A percentile compares a stretch with the other conserved stretches of the same genome.
Evolutionary conservation across 2,113 vertebrate genomes (phyloP).

Genomic region (Alethe castanea): DNA sequence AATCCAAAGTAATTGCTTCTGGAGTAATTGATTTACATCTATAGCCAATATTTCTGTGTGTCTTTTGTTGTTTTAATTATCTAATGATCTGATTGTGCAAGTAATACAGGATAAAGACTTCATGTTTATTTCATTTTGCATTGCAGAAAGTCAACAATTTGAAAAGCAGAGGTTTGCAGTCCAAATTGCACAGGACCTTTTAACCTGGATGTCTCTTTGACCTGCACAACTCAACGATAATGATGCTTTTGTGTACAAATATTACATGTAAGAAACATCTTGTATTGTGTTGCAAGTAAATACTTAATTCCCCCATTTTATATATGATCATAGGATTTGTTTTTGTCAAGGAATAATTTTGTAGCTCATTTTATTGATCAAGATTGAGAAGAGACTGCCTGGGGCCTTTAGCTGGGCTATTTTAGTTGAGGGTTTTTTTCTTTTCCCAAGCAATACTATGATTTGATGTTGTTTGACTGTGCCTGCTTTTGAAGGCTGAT

Average conservation of each 20-base stretch:
- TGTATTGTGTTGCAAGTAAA: not conserved
- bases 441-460: not conserved
- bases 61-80: constrained; percentile 58
- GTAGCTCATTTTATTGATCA: not conserved
- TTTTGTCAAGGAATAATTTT: not conserved
- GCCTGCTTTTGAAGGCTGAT: not conserved
- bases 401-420: not conserved
- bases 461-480: not conserved
- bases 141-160: not conserved
- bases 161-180: not conserved
- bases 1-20: constrained; percentile 47
- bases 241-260: not conserved
- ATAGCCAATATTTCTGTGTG: constrained; percentile 18
- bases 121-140: not conserved
- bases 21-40: constrained; percentile 47
- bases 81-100: constrained; percentile 46
- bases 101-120: not conserved
- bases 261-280: not conserved
- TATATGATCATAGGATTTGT: not conserved
- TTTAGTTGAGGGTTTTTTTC: not conserved
- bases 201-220: not conserved
- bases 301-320: not conserved
- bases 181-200: not conserved
- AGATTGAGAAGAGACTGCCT: not conserved
- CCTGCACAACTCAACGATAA: not conserved